These are phyloP conservation scores for Rhyacichthys aspro DNA, from an alignment of 2,797 vertebrate genomes.

Conservation along the genomic window DNA sequence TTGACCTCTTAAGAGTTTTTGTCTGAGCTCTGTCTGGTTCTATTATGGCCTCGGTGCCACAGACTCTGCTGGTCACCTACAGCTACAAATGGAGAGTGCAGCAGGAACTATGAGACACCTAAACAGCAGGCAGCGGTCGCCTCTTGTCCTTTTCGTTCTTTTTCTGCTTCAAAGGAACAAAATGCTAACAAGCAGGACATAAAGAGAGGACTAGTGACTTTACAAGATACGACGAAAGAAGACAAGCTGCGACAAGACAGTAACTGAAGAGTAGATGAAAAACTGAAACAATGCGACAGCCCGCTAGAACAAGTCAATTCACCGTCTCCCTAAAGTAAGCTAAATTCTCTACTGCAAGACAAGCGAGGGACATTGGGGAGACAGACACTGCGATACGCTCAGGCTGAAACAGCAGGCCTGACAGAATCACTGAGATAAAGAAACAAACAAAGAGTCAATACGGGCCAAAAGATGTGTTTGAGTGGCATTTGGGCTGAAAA, in stretches of 20 bases:
- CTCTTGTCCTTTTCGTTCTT: slow-evolving; percentile 16
- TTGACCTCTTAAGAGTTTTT: slow-evolving; percentile 46
- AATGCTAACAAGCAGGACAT: slow-evolving; percentile 18
- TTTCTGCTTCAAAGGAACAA: slow-evolving; percentile 24
- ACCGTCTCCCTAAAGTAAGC: slow-evolving; percentile 33
- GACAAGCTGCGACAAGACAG: slow-evolving; percentile 14
- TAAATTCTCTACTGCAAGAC: slow-evolving; percentile 28
- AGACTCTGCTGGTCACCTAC: neutral
- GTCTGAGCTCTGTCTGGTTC: slow-evolving; percentile 30
- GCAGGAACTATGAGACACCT: neutral
- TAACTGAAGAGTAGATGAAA: slow-evolving; percentile 9
- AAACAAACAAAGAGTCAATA: slow-evolving; percentile 43
- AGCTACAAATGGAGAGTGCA: neutral
- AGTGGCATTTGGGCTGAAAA: slow-evolving; percentile 38
- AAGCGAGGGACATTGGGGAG: slow-evolving; percentile 43
- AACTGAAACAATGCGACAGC: slow-evolving; percentile 43
- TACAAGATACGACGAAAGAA: slow-evolving; percentile 21
- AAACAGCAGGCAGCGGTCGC: neutral
- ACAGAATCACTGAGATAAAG: slow-evolving; percentile 44
- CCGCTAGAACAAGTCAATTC: slow-evolving; percentile 46
- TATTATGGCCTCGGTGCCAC: slow-evolving; percentile 8
- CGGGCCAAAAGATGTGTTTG: slow-evolving; percentile 21
- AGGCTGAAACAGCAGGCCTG: slow-evolving; percentile 47
- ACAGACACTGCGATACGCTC: slow-evolving; percentile 44
- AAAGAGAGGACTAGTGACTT: slow-evolving; percentile 10